Base-by-base conservation (phyloP, 2,888 invertebrate genomes). In the Eutolmus rufibarbis region DNA sequence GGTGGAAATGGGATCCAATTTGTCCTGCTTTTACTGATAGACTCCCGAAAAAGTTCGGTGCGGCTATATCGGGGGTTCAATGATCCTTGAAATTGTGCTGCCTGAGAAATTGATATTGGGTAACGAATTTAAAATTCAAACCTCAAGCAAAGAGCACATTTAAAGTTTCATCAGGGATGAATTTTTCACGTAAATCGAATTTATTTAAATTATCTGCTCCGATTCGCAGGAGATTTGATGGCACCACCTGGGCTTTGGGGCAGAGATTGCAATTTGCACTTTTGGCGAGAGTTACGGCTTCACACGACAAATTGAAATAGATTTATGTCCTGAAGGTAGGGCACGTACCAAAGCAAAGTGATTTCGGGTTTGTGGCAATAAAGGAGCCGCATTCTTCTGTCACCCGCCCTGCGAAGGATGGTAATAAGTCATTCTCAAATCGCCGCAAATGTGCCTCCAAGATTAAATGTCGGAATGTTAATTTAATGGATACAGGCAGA, bases 1-100 rank as follows among this genome's bases (percentile, higher is more conserved):
- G 82, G 82, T 82, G 82, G 82, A 82, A 82, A 82, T 82, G 82
- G 82, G 57, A 82, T 82, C 57, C 82, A 82, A 82, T 82, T 82
- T 82, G 82, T 82, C 82, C 82, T 82, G 37, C 57, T 82, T 82
- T 82, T 66, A 82, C 37, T 57, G 79, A 79, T 79, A 79, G 79
- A 79, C 82, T 37, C 19, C 16, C 46, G 82, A 82, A 40, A 34
- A 57, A 82, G 28, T 82, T 82, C 19, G 56, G 82, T 37, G 34
- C 9, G 16, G 28, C 37, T 82, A 23, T 82, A 66, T 56, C 37
- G 82, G 37, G 37, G n/a, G 57, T 57, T 82, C 82, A 82, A 66
- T 82, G 82, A 82, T 82, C 57, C 82, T 66, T 82, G 82, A 82
- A 82, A 82, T 82, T 82, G 82, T 57, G 37, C n/a, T 82, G 37